These are phyloP conservation scores for Hoplostethus mediterraneus DNA, from an alignment of 2,797 vertebrate species.

Conservation along the genomic window DNA sequence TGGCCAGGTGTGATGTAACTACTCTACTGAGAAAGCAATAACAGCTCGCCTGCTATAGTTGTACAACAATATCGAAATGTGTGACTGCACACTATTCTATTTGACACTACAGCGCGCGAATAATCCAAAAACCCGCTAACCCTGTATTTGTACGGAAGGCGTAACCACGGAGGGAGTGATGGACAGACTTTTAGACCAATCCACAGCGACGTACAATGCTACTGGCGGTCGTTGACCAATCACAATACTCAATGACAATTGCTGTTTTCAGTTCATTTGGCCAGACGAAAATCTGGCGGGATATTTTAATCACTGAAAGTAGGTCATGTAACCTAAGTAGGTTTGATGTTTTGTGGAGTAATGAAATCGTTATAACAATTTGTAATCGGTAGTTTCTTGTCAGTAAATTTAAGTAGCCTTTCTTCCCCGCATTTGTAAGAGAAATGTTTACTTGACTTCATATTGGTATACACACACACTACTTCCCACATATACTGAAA, in stretches of 20 bases:
- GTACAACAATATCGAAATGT: not conserved
- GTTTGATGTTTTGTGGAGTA: not conserved
- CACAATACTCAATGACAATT: not conserved
- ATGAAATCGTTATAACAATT: too few species aligned
- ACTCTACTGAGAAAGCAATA: constrained; percentile 6
- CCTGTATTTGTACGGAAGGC: constrained; percentile 45
- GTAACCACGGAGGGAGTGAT: rapidly evolving
- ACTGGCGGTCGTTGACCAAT: constrained; percentile 26
- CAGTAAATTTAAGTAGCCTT: too few species aligned
- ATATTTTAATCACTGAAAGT: constrained; percentile 15
- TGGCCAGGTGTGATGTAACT: constrained; percentile 14
- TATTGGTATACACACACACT: too few species aligned
- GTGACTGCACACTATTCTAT: rapidly evolving
- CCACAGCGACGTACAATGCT: not conserved
- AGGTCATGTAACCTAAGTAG: constrained; percentile 19
- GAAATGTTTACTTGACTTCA: too few species aligned
- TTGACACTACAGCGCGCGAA: constrained; percentile 44
- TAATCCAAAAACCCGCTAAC: constrained; percentile 50
- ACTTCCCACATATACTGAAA: too few species aligned
- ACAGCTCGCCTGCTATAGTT: constrained; percentile 16
- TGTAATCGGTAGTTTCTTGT: too few species aligned
- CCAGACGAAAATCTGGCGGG: constrained; percentile 51
- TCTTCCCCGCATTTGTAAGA: too few species aligned
- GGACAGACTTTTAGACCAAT: constrained; percentile 40
- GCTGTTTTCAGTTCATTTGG: not conserved